phyloP scores from a whole-genome alignment of 2,113 vertebrate species.

The Halcyon malimbica region DNA sequence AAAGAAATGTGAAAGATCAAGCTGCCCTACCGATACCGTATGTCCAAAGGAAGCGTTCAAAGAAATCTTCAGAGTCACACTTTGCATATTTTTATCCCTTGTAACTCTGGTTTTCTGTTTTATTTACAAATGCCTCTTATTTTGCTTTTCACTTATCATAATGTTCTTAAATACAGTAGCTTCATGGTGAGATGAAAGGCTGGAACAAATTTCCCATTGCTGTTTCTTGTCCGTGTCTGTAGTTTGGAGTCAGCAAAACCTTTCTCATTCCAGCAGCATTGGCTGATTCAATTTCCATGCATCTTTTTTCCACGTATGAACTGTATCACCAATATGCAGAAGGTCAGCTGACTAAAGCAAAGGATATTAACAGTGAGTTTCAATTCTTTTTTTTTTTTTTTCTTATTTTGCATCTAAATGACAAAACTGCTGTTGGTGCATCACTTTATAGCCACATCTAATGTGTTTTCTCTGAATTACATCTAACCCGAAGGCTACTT shows the following conservation, averaged over 20 bases:
- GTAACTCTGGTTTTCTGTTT: background rate
- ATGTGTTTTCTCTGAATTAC: background rate
- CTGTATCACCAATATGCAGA: constrained; percentile 25
- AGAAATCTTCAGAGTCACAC: background rate
- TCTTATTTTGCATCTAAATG: background rate
- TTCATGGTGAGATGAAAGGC: constrained; percentile 18
- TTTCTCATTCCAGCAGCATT: background rate
- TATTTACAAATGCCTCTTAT: constrained; percentile 24
- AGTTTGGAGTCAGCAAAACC: constrained; percentile 37
- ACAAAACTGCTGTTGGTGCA: background rate
- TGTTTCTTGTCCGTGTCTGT: background rate
- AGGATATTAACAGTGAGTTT: background rate
- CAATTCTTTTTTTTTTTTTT: background rate
- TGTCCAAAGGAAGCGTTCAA: background rate
- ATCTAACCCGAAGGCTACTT: background rate
- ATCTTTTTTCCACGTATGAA: constrained; percentile 2
- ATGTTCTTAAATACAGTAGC: constrained; percentile 21
- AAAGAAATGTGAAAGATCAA: constrained; percentile 12
- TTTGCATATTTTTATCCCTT: constrained; percentile 33
- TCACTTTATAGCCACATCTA: background rate
- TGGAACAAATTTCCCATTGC: constrained; percentile 35
- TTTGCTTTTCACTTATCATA: constrained; percentile 28
- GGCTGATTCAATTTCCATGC: constrained; percentile 29
- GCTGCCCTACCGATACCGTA: background rate
- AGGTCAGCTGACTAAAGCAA: constrained; percentile 20